Evolutionary conservation across 1,140 invertebrate genomes (phyloP), one percentile per base, ranked within the genome.

Genomic region (Megathymus violae): DNA sequence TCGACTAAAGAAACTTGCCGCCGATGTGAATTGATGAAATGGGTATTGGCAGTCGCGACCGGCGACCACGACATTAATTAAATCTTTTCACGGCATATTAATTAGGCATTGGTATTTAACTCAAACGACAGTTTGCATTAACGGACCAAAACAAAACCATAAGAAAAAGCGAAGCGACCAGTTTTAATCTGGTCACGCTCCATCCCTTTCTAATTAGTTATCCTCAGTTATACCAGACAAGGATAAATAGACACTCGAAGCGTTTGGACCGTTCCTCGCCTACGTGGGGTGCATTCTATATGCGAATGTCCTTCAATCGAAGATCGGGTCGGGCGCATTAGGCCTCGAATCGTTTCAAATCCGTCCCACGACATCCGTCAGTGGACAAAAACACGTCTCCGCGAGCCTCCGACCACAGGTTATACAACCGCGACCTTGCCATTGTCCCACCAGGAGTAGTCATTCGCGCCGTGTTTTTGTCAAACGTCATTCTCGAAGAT

Each of bases 361-460:
- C n/a, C n/a, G 54, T 62, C 67, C 68, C 51, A 41, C 38, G 51
- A 80, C 71, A 78, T 76, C 76, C 74, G 71, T 66, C 69, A 36
- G 44, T 22, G 19, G 31, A 62, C 60, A 71, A 71, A 72, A 76
- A 79, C 69, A n/a, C 44, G 64, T 51, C 44, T 40, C 50, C 6
- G 31, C n/a, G n/a, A n/a, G n/a, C n/a, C n/a, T n/a, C n/a, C 19
- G 19, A 22, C 19, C 19, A 22, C 19, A 22, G 19, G 19, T 22
- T 22, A 22, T 22, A 22, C 19, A 22, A 5, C 31, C 1, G 25
- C 74, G 78, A 76, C 78, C 78, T 81, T 81, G 74, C 76, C 60
- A 72, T 78, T 75, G 74, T 76, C 66, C 69, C 40, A 19, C 41
- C 41, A 19, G 36, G 44, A 63, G 59, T 67, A 58, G 69, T 78